Base-by-base conservation (phyloP, 2,888 invertebrate species). In the Encarsia formosa region DNA sequence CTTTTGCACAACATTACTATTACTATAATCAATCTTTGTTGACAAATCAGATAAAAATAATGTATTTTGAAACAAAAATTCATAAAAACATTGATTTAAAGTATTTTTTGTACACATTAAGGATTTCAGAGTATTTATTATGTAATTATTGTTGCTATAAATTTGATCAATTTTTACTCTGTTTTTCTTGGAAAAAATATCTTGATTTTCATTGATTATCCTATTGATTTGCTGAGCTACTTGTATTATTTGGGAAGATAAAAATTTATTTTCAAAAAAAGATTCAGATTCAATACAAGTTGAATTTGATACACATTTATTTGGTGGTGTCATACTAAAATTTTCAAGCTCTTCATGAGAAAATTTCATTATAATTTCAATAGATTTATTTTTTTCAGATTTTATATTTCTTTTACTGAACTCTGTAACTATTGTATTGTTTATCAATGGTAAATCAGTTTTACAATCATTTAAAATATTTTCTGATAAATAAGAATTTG, bases 11-110 rank as follows among this genome's bases (percentile, higher is more conserved):
- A n/a, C n/a, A n/a, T n/a, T n/a, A n/a, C n/a, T 63, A 38, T 64
- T 61, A 46, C 60, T 58, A 42, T 65, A 56, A 49, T 61, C 61
- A 34, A 65, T 63, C 38, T 61, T 60, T 18, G 67, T 59, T n/a
- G 64, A n/a, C n/a, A n/a, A 67, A 15, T 69, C 64, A 23, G 66
- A 49, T 22, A 53, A 60, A 16, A 69, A 63, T n/a, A n/a, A n/a
- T 11, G 70, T 55, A 29, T 63, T 63, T 29, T 68, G 63, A 19
- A 71, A 41, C 4, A 69, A 54, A 18, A 63, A 67, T 32, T 69
- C 68, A 20, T 62, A 39, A 44, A 29, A 48, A 40, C 11, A 29
- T 45, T 41, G 41, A 32, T 11, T 41, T 26, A 45, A 2, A 32
- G 26, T 24, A n/a, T 31, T 8, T 26, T 68, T 68, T 44, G 65